Percentiles rank a stretch among this genome's conserved stretches.
phyloP scores from a whole-genome alignment of 2,113 vertebrate species.

The Melanotaenia duboulayi region DNA sequence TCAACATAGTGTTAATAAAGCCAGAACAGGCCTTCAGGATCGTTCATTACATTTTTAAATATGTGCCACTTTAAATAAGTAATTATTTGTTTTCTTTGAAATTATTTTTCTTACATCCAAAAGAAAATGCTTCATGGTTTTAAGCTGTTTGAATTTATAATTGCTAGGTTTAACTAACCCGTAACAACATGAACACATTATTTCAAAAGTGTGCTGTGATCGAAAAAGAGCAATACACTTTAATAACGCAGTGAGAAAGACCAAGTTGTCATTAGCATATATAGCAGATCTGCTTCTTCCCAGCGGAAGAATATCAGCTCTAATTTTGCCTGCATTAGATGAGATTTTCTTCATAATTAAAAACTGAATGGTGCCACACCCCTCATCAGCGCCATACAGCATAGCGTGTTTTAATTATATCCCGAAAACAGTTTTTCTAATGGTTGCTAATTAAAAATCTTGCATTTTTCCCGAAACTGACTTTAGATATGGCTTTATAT shows the following conservation, averaged over 20 bases:
- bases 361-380: conserved; percentile 35
- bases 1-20: conserved; percentile 38
- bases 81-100: not conserved
- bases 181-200: not conserved
- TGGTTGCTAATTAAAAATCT: conserved; percentile 16
- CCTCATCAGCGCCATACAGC: conserved; percentile 26
- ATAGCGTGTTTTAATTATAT: conserved; percentile 27
- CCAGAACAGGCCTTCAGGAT: conserved; percentile 21
- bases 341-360: conserved; percentile 38
- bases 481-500: conserved; percentile 14
- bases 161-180: not conserved
- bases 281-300: conserved; percentile 7
- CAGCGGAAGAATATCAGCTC: conserved; percentile 13
- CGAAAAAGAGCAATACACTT: not conserved
- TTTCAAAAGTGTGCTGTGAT: conserved; percentile 3
- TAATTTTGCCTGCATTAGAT: conserved; percentile 24
- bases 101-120: conserved; percentile 1
- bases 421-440: conserved; percentile 14
- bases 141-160: not conserved
- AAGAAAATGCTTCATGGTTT: not conserved
- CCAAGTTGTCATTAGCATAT: conserved; percentile 18
- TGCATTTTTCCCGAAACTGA: not conserved
- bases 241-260: conserved; percentile 4
- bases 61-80: not conserved
- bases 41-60: not conserved